Base-by-base conservation (phyloP, 1,140 invertebrate species). In the Euwallacea similis region DNA sequence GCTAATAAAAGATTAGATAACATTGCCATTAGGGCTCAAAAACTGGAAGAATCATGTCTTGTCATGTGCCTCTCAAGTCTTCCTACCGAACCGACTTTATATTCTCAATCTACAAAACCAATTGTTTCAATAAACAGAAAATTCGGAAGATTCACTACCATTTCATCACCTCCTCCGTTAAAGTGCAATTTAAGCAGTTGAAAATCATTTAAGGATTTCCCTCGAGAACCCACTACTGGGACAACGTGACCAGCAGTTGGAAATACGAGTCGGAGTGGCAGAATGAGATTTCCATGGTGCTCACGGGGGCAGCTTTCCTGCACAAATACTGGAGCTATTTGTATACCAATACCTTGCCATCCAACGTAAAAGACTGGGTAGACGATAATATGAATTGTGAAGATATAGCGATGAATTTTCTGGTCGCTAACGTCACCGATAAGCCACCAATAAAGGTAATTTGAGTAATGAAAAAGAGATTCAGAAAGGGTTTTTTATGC, bases 241-340 rank as follows among this genome's bases (percentile, higher is more conserved):
- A 96, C 81, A 96, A 96, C 83, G 82, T 84, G 0, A 95, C 92
- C 0, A 82, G 85, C 73, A 87, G 87, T 64, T 97, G 94, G 93
- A 91, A 90, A 71, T 97, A 97, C 79, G 93, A 96, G 83, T 95
- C 93, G 55, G 95, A 97, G 83, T 97, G 95, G 95, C 95, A 91
- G 0, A 97, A 96, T 83, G 89, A 95, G 80, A 92, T 96, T 67
- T 95, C 93, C 1, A 95, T 96, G 93, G 93, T 97, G 33, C 82
- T 97, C 15, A 97, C 94, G 0, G 95, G 94, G 33, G 94, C 93
- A n/a, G 93, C 94, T 47, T 96, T 96, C 83, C 92, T 96, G 81
- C 94, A 97, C 79, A 96, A 96, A 84, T 92, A 90, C 79, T 97
- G 94, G 93, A 95, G 90, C 80, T 93, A 94, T 81, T 88, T 94